Conservation (phyloP, 2,888 invertebrate genomes). For the Oasisia sp. region DNA sequence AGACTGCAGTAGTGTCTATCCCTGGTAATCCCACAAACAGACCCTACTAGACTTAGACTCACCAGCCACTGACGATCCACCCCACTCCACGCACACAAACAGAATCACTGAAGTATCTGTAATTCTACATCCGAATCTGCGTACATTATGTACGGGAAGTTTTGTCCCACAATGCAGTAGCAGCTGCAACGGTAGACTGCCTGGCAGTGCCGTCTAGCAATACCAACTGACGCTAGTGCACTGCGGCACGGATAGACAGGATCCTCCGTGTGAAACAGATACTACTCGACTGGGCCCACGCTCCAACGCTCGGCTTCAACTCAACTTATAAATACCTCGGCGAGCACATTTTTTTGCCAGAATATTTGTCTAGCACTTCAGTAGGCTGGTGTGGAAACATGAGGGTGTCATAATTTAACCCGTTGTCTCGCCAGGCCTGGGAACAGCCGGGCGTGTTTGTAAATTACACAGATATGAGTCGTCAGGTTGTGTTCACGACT, state of each 20-base stretch:
- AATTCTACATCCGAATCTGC: not conserved
- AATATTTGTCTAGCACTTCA: constrained; percentile 5
- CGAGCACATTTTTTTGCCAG: not conserved
- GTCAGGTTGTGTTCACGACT: not conserved
- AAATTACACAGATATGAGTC: not conserved
- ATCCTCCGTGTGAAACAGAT: not conserved
- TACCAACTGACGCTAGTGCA: not conserved
- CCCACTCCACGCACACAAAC: not conserved
- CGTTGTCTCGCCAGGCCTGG: not conserved
- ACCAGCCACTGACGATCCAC: not conserved
- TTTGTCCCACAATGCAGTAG: constrained; percentile 4
- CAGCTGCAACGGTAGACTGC: not conserved
- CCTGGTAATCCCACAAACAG: not conserved
- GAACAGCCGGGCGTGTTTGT: not conserved
- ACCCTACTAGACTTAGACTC: not conserved
- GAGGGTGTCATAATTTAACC: constrained; percentile 17
- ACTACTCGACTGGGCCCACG: not conserved
- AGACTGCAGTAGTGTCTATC: not conserved
- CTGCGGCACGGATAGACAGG: not conserved
- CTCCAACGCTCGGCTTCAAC: constrained; percentile 8
- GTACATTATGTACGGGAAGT: constrained; percentile 1
- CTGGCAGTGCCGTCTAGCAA: constrained; percentile 3
- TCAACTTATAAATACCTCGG: not conserved
- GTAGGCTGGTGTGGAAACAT: not conserved
- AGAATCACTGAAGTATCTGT: not conserved